Evolutionary conservation across 2,113 vertebrate species (phyloP).

Genomic region (Etheostoma cragini): DNA sequence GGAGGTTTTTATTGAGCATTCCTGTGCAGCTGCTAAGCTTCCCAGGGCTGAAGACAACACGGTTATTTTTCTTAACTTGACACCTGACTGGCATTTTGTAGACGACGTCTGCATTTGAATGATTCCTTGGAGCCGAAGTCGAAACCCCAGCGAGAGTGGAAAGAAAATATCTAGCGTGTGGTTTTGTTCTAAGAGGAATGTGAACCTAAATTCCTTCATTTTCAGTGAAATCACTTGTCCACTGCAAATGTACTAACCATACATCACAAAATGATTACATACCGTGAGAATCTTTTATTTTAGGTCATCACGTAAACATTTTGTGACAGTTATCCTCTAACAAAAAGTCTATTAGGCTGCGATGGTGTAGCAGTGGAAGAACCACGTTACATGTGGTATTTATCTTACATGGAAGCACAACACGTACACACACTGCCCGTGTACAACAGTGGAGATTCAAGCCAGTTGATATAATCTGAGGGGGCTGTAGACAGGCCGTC

Average conservation of each 20-base stretch:
- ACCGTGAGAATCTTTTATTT: too few relatives aligned
- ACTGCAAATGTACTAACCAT: background rate
- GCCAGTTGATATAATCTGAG: constrained; percentile 74
- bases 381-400: constrained; percentile 10
- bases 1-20: constrained; percentile 49
- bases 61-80: constrained; percentile 46
- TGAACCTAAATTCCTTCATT: constrained; percentile 19
- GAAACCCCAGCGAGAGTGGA: constrained; percentile 14
- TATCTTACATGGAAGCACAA: constrained; percentile 11
- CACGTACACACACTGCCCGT: background rate
- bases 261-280: background rate
- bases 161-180: constrained; percentile 35
- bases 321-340: background rate
- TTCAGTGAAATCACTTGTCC: constrained; percentile 16
- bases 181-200: constrained; percentile 42
- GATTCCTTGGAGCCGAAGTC: constrained; percentile 7
- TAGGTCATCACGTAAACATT: background rate
- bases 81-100: constrained; percentile 60
- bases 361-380: background rate
- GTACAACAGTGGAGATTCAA: constrained; percentile 35
- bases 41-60: constrained; percentile 29
- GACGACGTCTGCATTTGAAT: constrained; percentile 50
- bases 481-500: constrained; percentile 67
- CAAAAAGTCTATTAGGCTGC: background rate
- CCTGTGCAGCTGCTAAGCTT: constrained; percentile 66